Evolutionary conservation across 2,888 invertebrate species (phyloP), one percentile per base, ranked within the genome.

Genomic region (Drosophila austrosaltans): DNA sequence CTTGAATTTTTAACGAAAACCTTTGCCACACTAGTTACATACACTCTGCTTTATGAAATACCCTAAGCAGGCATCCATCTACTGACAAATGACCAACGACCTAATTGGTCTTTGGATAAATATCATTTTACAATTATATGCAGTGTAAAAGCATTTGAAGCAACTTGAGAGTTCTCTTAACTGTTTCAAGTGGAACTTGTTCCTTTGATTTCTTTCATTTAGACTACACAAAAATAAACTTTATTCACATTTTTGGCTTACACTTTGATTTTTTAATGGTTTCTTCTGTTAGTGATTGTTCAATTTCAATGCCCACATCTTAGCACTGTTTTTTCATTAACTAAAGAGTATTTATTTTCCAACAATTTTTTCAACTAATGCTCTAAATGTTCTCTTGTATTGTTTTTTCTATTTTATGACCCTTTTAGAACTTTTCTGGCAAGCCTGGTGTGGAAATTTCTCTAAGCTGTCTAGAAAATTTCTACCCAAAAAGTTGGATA

Each of bases 391-490:
- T 10, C 20, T 16, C 25, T 57, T 28, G 1, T 16, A 53, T 12
- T 39, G 65, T 53, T 48, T 67, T 66, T 75, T 67, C 8, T 48
- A 48, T 48, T 10, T 42, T 48, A 48, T 10, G 20, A 48, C 48
- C 48, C 48, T 60, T 42, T 32, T 44, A 53, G 36, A 57, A 39
- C 39, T 57, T 63, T 79, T 61, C 64, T 66, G 60, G 57, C 32
- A 12, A 44, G 68, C 56, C 53, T 75, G 76, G 78, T 72, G 78
- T 67, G 81, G 61, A 78, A 70, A 76, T 76, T 68, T 82, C 61
- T 73, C 64, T 75, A 82, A 88, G 83, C 87, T 81, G 81, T 66
- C 84, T 83, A 75, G 48, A 76, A 88, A 88, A 75, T 77, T 69
- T 75, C 63, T 53, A 8, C 56, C 20, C 4, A 62, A 62, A 72